Percentiles rank a stretch among this genome's conserved stretches.
phyloP scores from a whole-genome alignment of 2,797 vertebrate species.

The Xerus rutilus region DNA sequence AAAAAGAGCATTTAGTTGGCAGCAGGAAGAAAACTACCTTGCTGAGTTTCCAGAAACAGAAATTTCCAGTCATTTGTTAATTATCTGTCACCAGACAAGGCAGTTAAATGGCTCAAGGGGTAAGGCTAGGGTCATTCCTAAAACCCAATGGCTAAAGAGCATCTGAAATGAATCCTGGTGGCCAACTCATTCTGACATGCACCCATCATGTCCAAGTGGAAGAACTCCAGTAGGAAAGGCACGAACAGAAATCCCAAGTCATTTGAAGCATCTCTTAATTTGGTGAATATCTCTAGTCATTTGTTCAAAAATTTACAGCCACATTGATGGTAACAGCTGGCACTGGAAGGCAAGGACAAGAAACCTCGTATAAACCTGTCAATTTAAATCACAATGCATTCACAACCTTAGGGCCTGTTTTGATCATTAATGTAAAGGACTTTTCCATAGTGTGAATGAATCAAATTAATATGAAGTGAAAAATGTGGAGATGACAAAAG shows the following conservation, averaged over 20 bases:
- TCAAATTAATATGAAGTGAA: conserved; percentile 85
- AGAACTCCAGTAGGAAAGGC: conserved; percentile 31
- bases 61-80: conserved; percentile 45
- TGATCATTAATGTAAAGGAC: conserved; percentile 82
- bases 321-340: conserved; percentile 71
- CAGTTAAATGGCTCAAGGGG: background rate
- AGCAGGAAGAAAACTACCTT: conserved; percentile 5
- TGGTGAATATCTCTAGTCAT: conserved; percentile 62
- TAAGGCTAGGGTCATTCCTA: background rate
- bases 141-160: background rate
- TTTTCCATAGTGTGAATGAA: conserved; percentile 75
- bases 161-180: background rate
- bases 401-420: conserved; percentile 73
- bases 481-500: conserved; percentile 84
- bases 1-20: background rate
- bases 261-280: conserved; percentile 23
- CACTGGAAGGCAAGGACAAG: conserved; percentile 78
- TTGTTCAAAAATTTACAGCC: conserved; percentile 70
- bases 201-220: background rate
- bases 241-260: background rate
- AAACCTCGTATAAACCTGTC: conserved; percentile 77
- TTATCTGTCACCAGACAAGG: background rate
- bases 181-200: background rate
- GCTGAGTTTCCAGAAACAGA: conserved; percentile 42
- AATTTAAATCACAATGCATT: conserved; percentile 79